phyloP scores from a whole-genome alignment of 1,140 invertebrate species.

The Phenacoccus solenopsis region DNA sequence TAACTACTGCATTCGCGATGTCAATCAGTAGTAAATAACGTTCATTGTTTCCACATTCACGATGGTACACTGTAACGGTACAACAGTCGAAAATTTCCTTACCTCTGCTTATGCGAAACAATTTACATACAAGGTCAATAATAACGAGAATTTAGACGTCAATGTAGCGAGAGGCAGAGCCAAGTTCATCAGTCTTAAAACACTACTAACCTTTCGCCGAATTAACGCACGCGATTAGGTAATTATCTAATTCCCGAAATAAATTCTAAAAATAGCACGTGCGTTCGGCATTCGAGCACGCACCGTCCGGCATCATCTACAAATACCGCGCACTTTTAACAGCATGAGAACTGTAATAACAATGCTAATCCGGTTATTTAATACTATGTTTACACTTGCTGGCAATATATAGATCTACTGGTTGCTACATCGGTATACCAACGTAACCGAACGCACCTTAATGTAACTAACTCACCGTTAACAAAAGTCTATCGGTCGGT shows the following conservation, averaged over 20 bases:
- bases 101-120: neutral
- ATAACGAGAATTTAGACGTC: no score
- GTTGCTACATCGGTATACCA: neutral
- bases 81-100: no score
- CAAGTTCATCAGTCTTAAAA: neutral
- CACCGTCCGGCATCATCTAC: neutral
- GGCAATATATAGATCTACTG: neutral
- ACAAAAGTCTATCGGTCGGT: neutral
- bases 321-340: neutral
- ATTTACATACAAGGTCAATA: neutral
- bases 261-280: conserved; percentile 3
- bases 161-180: no score
- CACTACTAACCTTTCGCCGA: neutral
- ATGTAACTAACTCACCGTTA: neutral
- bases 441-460: neutral
- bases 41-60: no score
- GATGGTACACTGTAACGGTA: no score
- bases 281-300: neutral
- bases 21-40: no score
- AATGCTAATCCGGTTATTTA: conserved; percentile 18
- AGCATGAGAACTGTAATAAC: conserved; percentile 4
- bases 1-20: no score
- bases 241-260: neutral
- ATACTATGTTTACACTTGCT: conserved; percentile 12
- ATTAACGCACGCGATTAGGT: neutral